phyloP scores from a whole-genome alignment of 2,113 vertebrate genomes.

The Australoheros scitulus region DNA sequence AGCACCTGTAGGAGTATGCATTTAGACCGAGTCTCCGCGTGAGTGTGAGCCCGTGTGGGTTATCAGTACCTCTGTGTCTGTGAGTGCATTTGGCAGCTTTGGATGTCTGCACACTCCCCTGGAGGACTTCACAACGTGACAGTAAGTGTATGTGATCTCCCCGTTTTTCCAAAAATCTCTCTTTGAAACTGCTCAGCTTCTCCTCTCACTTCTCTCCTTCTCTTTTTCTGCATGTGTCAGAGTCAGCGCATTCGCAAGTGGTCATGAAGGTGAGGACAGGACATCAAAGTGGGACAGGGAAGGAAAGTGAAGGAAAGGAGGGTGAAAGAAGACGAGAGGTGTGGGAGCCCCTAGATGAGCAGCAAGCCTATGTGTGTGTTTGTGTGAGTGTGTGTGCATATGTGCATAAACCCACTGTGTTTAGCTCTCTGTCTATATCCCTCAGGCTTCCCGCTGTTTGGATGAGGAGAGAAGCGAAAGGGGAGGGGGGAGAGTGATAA shows the following conservation, averaged over 20 bases:
- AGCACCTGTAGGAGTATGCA: conserved; percentile 71
- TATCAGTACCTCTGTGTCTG: conserved; percentile 12
- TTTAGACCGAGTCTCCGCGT: conserved; percentile 44
- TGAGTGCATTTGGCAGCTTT: conserved; percentile 41
- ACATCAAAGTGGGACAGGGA: conserved; percentile 29
- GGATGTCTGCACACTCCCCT: conserved; percentile 53
- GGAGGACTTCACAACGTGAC: conserved; percentile 60
- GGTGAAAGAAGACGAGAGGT: conserved; percentile 49
- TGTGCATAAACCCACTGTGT: conserved; percentile 49
- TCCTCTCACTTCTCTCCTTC: conserved; percentile 15
- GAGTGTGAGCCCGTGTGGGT: conserved; percentile 18
- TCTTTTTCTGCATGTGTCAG: conserved; percentile 20
- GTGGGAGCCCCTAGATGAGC: conserved; percentile 35
- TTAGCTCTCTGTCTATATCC: conserved; percentile 61
- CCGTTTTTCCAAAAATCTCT: conserved; percentile 12
- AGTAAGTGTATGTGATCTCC: conserved; percentile 47
- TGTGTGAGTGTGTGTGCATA: conserved; percentile 11
- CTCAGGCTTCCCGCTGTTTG: conserved; percentile 55
- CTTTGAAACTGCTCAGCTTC: conserved; percentile 29
- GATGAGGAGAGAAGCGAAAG: conserved; percentile 43
- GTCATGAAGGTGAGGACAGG: conserved; percentile 56
- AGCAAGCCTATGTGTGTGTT: conserved; percentile 14
- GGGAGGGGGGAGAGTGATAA: conserved; percentile 24
- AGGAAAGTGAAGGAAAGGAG: conserved; percentile 41
- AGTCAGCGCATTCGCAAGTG: conserved; percentile 31